Conservation (phyloP, 1,140 invertebrate species). For the Penaeus vannamei region DNA sequence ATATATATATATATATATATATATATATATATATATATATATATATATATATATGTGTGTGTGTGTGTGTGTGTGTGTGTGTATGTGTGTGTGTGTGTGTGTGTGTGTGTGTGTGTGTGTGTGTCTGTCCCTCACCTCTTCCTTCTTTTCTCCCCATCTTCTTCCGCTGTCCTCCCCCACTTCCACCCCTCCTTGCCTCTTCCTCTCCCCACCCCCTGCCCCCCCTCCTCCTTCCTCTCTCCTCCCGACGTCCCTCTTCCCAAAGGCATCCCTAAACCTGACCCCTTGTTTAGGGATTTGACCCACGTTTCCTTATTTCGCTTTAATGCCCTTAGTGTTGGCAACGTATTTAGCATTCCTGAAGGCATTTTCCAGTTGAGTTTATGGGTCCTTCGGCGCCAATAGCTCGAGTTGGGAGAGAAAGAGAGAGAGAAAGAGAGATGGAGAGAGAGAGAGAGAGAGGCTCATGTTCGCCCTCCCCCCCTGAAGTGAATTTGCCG, state of each 20-base stretch:
- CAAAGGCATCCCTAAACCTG: neutral
- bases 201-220: too few species aligned
- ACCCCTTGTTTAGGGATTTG: conserved; percentile 17
- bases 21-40: too few species aligned
- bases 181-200: too few species aligned
- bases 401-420: conserved; percentile 43
- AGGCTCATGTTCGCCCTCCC: neutral
- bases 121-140: too few species aligned
- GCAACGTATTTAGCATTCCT: conserved; percentile 56
- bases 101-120: too few species aligned
- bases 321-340: conserved; percentile 54
- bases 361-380: conserved; percentile 45
- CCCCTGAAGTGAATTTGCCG: conserved; percentile 43
- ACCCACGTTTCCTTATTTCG: conserved; percentile 55
- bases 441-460: neutral
- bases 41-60: too few species aligned
- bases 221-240: neutral
- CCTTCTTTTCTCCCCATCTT: too few species aligned
- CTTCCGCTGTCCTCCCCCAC: too few species aligned
- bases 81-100: too few species aligned
- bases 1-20: too few species aligned
- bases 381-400: conserved; percentile 52
- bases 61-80: too few species aligned
- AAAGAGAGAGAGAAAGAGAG: conserved; percentile 1
- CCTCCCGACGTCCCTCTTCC: neutral